Evolutionary conservation across 2,797 vertebrate genomes (phyloP), one percentile per base, ranked within the genome.

Genomic region (Mycteria americana): DNA sequence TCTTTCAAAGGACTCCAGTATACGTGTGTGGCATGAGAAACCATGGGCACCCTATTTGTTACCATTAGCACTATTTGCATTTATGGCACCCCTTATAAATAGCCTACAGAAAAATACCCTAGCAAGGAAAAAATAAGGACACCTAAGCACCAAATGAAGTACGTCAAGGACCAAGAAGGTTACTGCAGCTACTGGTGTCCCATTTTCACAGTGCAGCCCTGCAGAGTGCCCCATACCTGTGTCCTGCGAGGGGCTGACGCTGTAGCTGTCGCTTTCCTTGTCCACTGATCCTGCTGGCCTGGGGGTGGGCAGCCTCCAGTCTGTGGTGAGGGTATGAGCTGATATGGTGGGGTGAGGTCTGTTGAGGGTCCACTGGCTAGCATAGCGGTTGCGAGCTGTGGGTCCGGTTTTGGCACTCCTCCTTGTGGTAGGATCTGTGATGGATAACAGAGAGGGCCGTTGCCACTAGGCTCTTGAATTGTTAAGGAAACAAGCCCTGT

Each of bases 321-420:
- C 99, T 0, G 99, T 99, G 97, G 99, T 99, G 94, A 99, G 98
- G 12, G 99, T 99, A 97, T 99, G 99, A 19, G 99, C 99, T 88
- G 99, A 99, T 97, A 99, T 99, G 95, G 99, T 99, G 80, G 99
- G 99, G 95, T 99, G 99, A 3, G 99, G 99, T 88, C 99, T 98
- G 98, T 99, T 99, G 91, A 99, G 98, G n/a, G 99, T 99, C 99
- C 99, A 99, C 97, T 99, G 99, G 97, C 99, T 99, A 95, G 99
- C 99, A 0, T 99, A 99, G 92, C 99, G 99, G 97, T 99, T 99
- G 84, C 99, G 98, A 7, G 99, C 98, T 4, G 99, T 98, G 70
- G 99, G 99, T 70, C 99, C 99, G 2, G 99, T 98, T 98, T 99
- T 99, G 96, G 99, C 99, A 28, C 98, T 99, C 97, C 99, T 99